Evolutionary conservation across 1,140 invertebrate genomes (phyloP), one percentile per base, ranked within the genome.

Genomic region (Bombus breviceps): DNA sequence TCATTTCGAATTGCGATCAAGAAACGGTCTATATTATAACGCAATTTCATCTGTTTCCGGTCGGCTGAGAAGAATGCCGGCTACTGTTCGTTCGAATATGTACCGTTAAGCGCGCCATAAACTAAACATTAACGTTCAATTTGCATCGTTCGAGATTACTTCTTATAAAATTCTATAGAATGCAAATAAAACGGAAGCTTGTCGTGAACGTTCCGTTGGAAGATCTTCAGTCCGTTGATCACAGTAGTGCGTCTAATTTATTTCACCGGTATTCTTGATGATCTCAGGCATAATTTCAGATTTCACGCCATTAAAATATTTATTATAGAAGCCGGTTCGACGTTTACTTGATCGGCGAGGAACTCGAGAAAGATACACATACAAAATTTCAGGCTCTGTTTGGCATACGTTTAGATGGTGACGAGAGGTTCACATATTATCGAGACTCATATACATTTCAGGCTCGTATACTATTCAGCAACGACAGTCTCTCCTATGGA

Each of bases 51-150:
- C 34, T 39, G 6, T 57, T 64, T 59, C 64, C 34, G 8, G 34
- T 37, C 2, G 18, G 57, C 12, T 34, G 47, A 81, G 5, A 39
- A 64, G 37, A 41, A 62, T 39, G 34, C n/a, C 64, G 62, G 34
- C 13, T 81, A n/a, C 66, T 34, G 32, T 74, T 34, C 18, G 8
- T 41, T 25, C 41, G 13, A 12, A 53, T 22, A 8, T 53, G 22
- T 83, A 76, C 81, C 73, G 81, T 83, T 76, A 76, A 83, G 41
- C 73, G 39, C 39, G 4, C 22, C 64, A 47, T 37, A 18, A 28
- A 22, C 66, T 37, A n/a, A 28, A 13, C 66, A 37, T 71, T 34
- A 43, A 72, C 22, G 37, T 15, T 22, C 57, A 64, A 53, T 69
- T 57, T 71, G 78, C 66, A 71, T 81, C 34, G 32, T 59, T 57